A percentile compares a stretch with the other conserved stretches of the same genome.
These are phyloP conservation scores for Globodera ellingtonae DNA, from an alignment of 1,140 invertebrate genomes.

Conservation along the genomic window DNA sequence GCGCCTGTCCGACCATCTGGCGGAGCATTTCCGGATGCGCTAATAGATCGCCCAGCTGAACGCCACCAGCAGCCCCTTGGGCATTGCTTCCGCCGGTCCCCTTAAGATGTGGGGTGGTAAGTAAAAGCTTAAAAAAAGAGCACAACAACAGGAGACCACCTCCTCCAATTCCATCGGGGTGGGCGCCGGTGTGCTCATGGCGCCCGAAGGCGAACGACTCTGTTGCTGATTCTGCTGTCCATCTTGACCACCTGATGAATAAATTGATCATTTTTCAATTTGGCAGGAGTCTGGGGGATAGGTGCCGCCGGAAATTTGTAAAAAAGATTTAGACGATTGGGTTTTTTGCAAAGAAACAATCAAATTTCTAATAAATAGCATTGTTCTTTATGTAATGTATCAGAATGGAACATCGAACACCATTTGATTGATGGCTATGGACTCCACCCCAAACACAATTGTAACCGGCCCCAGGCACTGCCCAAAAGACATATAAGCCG, in stretches of 20 bases:
- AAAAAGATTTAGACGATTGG: too few relatives aligned
- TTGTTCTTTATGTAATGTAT: too few relatives aligned
- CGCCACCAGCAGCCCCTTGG: neutral
- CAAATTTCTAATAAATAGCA: too few relatives aligned
- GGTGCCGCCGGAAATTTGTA: too few relatives aligned
- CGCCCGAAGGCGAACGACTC: slow-evolving; percentile 24
- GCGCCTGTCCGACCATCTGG: neutral
- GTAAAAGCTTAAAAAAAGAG: neutral
- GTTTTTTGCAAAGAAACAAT: too few relatives aligned
- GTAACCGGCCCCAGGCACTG: too few relatives aligned
- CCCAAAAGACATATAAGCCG: too few relatives aligned
- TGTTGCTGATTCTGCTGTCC: slow-evolving; percentile 19
- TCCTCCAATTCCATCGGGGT: slow-evolving; percentile 29
- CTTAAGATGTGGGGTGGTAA: neutral
- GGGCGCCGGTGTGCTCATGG: slow-evolving; percentile 23
- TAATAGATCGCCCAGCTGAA: neutral
- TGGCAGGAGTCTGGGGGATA: too few relatives aligned
- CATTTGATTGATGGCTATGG: too few relatives aligned
- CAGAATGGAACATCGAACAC: neutral
- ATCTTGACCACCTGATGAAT: neutral
- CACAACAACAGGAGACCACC: neutral
- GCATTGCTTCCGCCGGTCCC: neutral
- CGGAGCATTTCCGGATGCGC: slow-evolving; percentile 3
- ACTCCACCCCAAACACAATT: too few relatives aligned
- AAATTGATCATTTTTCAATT: too few relatives aligned